Evolutionary conservation across 1,140 invertebrate species (phyloP).

Genomic region (Phymastichus coffea): DNA sequence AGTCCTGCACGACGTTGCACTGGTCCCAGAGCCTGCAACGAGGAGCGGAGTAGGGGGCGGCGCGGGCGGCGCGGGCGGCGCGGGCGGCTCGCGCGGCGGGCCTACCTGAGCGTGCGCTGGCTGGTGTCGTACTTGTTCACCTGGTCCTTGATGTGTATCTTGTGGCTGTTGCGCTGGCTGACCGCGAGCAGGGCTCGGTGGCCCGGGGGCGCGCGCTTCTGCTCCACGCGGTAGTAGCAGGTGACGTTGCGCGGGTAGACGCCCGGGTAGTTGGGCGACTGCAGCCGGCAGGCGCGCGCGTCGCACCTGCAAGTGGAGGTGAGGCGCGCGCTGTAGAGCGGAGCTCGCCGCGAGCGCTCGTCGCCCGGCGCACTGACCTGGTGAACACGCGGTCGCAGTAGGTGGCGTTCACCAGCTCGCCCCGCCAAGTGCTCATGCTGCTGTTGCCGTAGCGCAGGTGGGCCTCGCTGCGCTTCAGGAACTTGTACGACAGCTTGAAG

Average conservation of each 20-base stretch:
- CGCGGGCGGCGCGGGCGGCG: too few relatives aligned
- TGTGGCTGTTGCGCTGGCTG: slow-evolving; percentile 72
- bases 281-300: slow-evolving; percentile 66
- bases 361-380: slow-evolving; percentile 43
- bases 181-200: slow-evolving; percentile 73
- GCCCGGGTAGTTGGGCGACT: slow-evolving; percentile 84
- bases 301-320: slow-evolving; percentile 51
- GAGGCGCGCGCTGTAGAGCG: neutral
- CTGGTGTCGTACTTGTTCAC: slow-evolving; percentile 74
- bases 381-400: slow-evolving; percentile 78
- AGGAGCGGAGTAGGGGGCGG: too few relatives aligned
- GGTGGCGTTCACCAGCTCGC: slow-evolving; percentile 68
- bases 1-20: slow-evolving; percentile 78
- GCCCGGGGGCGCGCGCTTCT: slow-evolving; percentile 67
- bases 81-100: neutral
- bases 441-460: slow-evolving; percentile 75
- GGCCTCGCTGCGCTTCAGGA: slow-evolving; percentile 72
- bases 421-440: slow-evolving; percentile 68
- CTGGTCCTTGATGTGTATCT: slow-evolving; percentile 79
- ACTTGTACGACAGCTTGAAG: slow-evolving; percentile 81
- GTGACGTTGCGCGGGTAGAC: slow-evolving; percentile 83
- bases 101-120: slow-evolving; percentile 70
- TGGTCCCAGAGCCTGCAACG: slow-evolving; percentile 76
- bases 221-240: slow-evolving; percentile 76
- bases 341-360: neutral